Conservation (phyloP, 2,888 invertebrate genomes). For the Allolobophora icterica region DNA sequence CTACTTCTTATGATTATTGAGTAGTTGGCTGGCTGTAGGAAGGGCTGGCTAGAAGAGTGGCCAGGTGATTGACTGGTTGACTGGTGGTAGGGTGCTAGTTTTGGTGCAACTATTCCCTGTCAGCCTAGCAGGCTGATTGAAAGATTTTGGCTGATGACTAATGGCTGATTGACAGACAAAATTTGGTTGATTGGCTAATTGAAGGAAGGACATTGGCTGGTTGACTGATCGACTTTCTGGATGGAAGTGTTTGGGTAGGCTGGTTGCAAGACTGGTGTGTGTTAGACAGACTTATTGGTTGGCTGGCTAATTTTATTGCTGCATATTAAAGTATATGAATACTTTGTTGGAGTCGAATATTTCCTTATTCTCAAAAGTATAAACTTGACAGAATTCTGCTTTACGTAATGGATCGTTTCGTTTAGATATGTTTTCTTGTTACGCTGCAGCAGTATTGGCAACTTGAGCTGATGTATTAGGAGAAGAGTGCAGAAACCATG, state of each 20-base stretch:
- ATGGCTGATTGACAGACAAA: neutral
- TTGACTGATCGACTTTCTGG: no score
- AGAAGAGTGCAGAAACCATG: neutral
- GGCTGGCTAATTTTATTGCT: no score
- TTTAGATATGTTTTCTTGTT: no score
- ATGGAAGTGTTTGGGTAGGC: no score
- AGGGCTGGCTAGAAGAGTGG: neutral
- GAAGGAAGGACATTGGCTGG: no score
- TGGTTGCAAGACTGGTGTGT: no score
- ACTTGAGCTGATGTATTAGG: neutral
- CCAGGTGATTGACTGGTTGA: constrained; percentile 25
- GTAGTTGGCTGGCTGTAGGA: neutral
- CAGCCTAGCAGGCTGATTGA: no score
- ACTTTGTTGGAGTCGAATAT: neutral
- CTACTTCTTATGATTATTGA: neutral
- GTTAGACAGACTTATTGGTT: no score
- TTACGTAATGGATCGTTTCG: neutral
- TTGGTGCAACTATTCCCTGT: no score
- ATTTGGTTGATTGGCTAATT: no score
- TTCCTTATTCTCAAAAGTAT: neutral
- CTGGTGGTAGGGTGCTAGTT: neutral
- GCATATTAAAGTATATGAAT: neutral
- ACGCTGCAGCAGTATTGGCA: no score
- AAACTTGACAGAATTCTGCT: neutral
- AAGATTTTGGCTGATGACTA: neutral